These are phyloP conservation scores for Columbina picui DNA, from an alignment of 2,113 vertebrate genomes.

Conservation along the genomic window DNA sequence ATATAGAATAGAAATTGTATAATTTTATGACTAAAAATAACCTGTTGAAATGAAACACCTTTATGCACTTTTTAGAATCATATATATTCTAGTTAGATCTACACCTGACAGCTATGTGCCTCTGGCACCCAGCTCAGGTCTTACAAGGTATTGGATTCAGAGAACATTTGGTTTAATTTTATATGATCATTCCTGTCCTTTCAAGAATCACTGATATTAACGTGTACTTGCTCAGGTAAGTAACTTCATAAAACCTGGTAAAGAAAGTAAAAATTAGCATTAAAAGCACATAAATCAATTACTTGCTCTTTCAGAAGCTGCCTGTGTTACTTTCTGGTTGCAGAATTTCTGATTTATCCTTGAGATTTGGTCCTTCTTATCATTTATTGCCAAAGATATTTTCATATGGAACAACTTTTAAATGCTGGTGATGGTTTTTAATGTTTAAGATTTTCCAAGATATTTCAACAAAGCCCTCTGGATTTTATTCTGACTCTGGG, in stretches of 20 bases:
- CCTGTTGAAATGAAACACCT: background rate
- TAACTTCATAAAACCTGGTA: background rate
- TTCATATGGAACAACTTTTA: background rate
- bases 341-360: background rate
- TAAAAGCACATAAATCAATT: background rate
- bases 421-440: background rate
- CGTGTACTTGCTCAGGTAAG: background rate
- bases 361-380: background rate
- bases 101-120: background rate
- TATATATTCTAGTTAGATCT: background rate
- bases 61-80: background rate
- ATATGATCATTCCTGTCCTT: background rate
- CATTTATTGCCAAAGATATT: background rate
- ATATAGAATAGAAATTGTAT: background rate
- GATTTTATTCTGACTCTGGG: background rate
- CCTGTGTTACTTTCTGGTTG: background rate
- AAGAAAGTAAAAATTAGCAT: background rate
- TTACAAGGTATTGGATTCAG: background rate
- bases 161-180: background rate
- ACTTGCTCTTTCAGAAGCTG: background rate
- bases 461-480: background rate
- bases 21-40: background rate
- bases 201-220: background rate
- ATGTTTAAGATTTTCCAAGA: background rate
- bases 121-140: background rate